Conservation (phyloP, 2,797 vertebrate genomes). For the Propithecus deckenii region DNA sequence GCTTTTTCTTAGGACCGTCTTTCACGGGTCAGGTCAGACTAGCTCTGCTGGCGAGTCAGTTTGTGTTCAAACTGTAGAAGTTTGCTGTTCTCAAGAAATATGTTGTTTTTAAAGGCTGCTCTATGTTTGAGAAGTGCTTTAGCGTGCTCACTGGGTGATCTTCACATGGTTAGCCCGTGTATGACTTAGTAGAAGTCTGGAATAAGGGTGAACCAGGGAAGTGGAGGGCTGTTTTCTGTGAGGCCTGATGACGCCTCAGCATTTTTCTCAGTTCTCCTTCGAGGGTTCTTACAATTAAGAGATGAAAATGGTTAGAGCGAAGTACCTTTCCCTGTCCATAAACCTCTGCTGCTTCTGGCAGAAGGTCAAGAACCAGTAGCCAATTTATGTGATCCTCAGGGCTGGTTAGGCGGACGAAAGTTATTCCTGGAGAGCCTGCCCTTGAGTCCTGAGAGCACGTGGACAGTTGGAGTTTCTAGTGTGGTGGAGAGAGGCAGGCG, state of each 20-base stretch:
- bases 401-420: neutral
- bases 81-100: conserved; percentile 19
- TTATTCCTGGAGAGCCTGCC: neutral
- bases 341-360: neutral
- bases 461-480: neutral
- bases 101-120: neutral
- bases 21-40: neutral
- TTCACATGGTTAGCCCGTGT: neutral
- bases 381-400: neutral
- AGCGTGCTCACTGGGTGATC: neutral
- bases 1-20: neutral
- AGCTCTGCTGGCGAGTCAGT: neutral
- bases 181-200: neutral
- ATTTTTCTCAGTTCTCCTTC: neutral
- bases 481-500: neutral
- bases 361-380: neutral
- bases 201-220: neutral
- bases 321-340: neutral
- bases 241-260: neutral
- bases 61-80: neutral
- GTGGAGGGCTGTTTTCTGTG: neutral
- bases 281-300: neutral
- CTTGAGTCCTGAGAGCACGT: neutral
- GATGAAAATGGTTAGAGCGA: neutral
- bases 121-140: neutral